Evolutionary conservation across 2,797 vertebrate species (phyloP).

Genomic region (Chaenodraco wilsoni): DNA sequence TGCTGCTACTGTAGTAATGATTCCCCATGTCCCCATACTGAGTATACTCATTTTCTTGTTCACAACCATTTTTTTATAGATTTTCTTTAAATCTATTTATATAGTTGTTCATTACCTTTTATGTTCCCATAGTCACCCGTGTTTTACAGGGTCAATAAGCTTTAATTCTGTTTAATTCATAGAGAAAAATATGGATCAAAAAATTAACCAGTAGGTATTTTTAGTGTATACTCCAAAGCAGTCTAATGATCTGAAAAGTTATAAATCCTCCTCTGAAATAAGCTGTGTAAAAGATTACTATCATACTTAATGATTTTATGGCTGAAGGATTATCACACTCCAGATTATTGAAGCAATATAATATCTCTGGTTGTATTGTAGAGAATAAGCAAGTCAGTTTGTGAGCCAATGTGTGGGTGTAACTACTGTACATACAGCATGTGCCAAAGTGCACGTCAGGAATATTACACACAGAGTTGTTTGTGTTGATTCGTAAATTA

Average conservation of each 20-base stretch:
- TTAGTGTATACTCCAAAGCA: conserved; percentile 69
- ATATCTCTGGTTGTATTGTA: conserved; percentile 23
- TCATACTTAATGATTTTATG: conserved; percentile 53
- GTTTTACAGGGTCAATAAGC: conserved; percentile 45
- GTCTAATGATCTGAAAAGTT: conserved; percentile 66
- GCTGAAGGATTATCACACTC: conserved; percentile 53
- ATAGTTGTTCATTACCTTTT: conserved; percentile 18
- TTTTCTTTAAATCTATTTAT: background rate
- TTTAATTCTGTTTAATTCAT: conserved; percentile 75
- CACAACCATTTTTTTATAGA: background rate
- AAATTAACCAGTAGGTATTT: conserved; percentile 59
- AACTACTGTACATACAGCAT: conserved; percentile 6
- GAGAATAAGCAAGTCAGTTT: conserved; percentile 9
- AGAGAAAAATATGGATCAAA: conserved; percentile 72
- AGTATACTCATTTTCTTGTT: background rate
- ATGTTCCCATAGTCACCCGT: conserved; percentile 51
- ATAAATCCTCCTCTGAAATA: conserved; percentile 61
- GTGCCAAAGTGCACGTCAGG: background rate
- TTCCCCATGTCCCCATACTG: background rate
- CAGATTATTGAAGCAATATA: conserved; percentile 32
- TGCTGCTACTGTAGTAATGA: conserved; percentile 1
- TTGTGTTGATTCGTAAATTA: background rate
- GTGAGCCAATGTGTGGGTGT: background rate
- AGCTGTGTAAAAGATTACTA: conserved; percentile 63
- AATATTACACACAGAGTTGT: background rate